Evolutionary conservation across 1,140 invertebrate genomes (phyloP), one percentile per base, ranked within the genome.

Genomic region (Bombus turneri): DNA sequence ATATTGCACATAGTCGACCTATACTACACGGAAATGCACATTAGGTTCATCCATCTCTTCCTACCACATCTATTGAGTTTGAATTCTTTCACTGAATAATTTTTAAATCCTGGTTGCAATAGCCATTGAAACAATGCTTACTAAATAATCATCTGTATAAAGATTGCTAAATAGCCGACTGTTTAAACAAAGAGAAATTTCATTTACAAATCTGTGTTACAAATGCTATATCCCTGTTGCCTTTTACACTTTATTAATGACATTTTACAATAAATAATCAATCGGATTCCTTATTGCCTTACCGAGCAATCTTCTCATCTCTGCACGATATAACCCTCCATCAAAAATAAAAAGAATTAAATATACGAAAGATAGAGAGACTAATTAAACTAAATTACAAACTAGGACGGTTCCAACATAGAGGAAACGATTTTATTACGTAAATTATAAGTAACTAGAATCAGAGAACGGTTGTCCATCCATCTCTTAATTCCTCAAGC

Each of bases 1-100:
- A 86, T 79, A 80, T 87, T 86, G 76, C 82, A 86, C 66, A 85
- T 43, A 83, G 68, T 37, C 31, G 28, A 66, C 43, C 34, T 64
- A 39, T 25, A 22, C 47, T 18, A n/a, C 28, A 5, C 39, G 69
- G 25, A 25, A 34, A 47, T 25, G 12, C 8, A 43, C 9, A 25
- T 66, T 72, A 68, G 66, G 31, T 68, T 25, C 59, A 71, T 79
- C 47, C 59, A 39, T 69, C 80, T 69, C 62, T 18, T 73, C 18
- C 15, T 41, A 47, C 12, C n/a, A 10, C 57, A 13, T 31, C 53
- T 31, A 18, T 41, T 66, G 28, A 31, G 10, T n/a, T 62, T 13
- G 1, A 62, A 34, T 75, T 81, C n/a, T 59, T 69, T 62, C 68
- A 10, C 62, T 18, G 62, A 28, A 28, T 62, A 66, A 66, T 18